Base-by-base conservation (phyloP, 2,888 invertebrate species). In the Drosophila anomalata region DNA sequence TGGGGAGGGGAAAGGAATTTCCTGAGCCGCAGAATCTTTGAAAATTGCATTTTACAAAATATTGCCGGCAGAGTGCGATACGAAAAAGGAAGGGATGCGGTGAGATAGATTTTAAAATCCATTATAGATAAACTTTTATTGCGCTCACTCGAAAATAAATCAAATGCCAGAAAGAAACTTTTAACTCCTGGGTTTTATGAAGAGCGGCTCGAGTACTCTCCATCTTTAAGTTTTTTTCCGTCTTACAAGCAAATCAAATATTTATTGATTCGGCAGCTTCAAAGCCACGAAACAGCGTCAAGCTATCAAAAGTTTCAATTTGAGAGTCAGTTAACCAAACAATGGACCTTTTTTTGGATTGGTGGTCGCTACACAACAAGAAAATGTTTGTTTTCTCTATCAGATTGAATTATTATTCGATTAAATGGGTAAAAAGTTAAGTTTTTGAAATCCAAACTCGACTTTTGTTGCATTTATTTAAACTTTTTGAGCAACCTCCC, bases 51-150 rank as follows among this genome's bases (percentile, higher is more conserved):
- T 82, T 78, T 44, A 62, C 58, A 68, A 61, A 65, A 63, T 52
- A 54, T 62, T 36, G 61, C 58, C 59, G 36, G 36, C 20, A 48
- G 39, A 62, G 31, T 61, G 61, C 47, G 39, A 33, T 17, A 26
- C 52, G 29, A 53, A 22, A 20, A 26, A 5, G 29, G 17, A 48
- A 48, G 41, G 51, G 50, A 31, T 44, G 52, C 66, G 22, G n/a
- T n/a, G 4, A 24, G 24, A 42, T 48, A 48, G 63, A 41, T 48
- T 26, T 47, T 58, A 55, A 76, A 87, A 79, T 88, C 76, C 84
- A 88, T 83, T 84, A 78, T 60, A 75, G 87, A 83, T 87, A 86
- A 76, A 87, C 39, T 86, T 87, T 84, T 88, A 87, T 88, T 86
- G 72, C 76, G 52, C 50, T 46, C 44, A 59, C 36, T 44, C 29